Conservation (phyloP, 2,113 vertebrate species). For the Atlantisia rogersi region DNA sequence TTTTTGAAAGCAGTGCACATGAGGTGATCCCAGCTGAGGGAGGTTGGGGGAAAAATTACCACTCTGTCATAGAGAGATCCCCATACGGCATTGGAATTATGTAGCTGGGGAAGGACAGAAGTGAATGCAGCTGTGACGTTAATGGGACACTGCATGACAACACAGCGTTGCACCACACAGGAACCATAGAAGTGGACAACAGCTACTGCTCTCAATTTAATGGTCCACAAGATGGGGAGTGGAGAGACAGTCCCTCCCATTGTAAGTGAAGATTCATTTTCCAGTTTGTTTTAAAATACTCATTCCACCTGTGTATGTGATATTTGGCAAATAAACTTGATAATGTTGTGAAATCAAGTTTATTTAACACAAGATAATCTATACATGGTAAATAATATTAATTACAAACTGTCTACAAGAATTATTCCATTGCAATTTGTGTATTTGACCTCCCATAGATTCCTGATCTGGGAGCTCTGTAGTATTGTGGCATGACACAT, state of each 20-base stretch:
- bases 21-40: background rate
- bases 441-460: background rate
- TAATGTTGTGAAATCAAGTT: background rate
- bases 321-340: background rate
- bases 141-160: background rate
- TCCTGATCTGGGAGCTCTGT: background rate
- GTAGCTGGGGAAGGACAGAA: background rate
- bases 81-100: background rate
- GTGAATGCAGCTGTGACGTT: background rate
- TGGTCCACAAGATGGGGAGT: too few relatives aligned
- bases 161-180: background rate
- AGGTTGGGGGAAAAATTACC: background rate
- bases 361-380: background rate
- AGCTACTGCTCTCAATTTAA: too few relatives aligned
- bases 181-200: too few relatives aligned
- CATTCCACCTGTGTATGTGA: background rate
- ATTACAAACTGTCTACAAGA: background rate
- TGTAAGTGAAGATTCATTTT: background rate
- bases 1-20: background rate
- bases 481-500: rapidly evolving
- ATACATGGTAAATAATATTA: background rate
- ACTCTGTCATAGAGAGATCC: background rate
- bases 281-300: background rate
- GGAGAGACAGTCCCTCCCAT: too few relatives aligned
- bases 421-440: background rate